Base-by-base conservation (phyloP, 1,140 invertebrate genomes). In the Nasonia longicornis region DNA sequence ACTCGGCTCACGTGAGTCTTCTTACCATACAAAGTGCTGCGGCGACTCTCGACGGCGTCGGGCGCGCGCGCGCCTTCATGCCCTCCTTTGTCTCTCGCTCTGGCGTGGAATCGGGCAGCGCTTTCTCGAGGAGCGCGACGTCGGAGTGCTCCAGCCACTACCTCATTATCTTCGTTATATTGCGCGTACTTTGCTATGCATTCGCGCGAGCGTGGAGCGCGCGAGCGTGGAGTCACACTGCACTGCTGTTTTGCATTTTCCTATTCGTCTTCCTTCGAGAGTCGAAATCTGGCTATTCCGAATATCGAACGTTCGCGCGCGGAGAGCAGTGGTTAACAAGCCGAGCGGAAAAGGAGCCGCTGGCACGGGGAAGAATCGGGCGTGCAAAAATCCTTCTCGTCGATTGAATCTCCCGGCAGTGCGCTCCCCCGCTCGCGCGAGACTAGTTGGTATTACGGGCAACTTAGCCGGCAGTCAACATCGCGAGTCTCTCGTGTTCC, bases 401-500 rank as follows among this genome's bases (percentile, higher is more conserved):
- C 66, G 66, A 58, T 67, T 67, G 29, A 67, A 26, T 67, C 12
- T 29, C 66, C 38, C 38, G 38, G 7, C 7, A 38, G 8, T 38
- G 8, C 8, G 38, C n/a, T 63, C 58, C 14, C 11, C 11, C 3
- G 31, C 45, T 26, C 26, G 26, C 26, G 45, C 11, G 48, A 52
- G 48, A 52, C 52, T 20, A 58, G 52, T 58, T 58, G 52, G 52
- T 58, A n/a, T 69, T 31, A 29, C 66, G 66, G 31, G 16, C 66
- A 26, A 69, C 66, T 69, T 69, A 35, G 66, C 80, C 63, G 78
- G 78, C 80, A 85, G 80, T 79, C 35, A 66, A 75, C 12, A 16
- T 74, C 20, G 67, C 79, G 79, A 69, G 82, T 52, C 80, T 86
- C 80, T 86, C 82, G 82, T 84, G 3, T 35, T 35, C 31, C 3